Conservation (phyloP, 2,797 vertebrate genomes). For the Coccyzus lansbergi region DNA sequence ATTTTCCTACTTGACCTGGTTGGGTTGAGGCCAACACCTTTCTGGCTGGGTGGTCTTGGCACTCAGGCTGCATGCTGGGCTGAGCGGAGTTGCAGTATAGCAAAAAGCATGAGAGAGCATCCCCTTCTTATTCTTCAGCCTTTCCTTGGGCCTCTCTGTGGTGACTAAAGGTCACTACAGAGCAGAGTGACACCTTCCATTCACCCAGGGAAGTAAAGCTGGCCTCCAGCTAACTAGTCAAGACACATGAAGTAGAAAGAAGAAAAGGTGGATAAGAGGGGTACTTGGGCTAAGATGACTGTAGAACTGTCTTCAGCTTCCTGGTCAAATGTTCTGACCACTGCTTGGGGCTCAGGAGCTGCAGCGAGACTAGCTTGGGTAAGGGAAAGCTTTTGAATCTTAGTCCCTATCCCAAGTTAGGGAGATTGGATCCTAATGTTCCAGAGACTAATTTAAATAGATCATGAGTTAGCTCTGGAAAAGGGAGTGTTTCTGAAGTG, state of each 20-base stretch:
- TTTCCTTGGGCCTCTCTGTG: background rate
- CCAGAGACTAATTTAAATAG: background rate
- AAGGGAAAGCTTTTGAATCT: background rate
- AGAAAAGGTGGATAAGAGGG: background rate
- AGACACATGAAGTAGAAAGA: background rate
- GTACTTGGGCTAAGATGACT: background rate
- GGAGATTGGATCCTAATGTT: background rate
- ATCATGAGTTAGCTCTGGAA: background rate
- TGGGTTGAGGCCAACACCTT: background rate
- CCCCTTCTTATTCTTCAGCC: background rate
- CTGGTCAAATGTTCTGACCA: background rate
- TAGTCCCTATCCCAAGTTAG: background rate
- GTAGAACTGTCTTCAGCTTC: background rate
- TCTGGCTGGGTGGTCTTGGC: background rate
- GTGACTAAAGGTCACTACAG: background rate
- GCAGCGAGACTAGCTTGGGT: background rate
- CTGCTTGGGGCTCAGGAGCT: background rate
- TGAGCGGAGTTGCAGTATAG: background rate
- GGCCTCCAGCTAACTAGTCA: background rate
- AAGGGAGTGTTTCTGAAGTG: background rate
- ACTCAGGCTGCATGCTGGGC: background rate
- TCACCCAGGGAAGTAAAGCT: background rate
- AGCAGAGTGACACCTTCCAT: background rate
- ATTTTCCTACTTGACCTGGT: background rate
- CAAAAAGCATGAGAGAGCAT: background rate